Evolutionary conservation across 2,888 invertebrate genomes (phyloP), one percentile per base, ranked within the genome.

Genomic region (Acleris sparsana): DNA sequence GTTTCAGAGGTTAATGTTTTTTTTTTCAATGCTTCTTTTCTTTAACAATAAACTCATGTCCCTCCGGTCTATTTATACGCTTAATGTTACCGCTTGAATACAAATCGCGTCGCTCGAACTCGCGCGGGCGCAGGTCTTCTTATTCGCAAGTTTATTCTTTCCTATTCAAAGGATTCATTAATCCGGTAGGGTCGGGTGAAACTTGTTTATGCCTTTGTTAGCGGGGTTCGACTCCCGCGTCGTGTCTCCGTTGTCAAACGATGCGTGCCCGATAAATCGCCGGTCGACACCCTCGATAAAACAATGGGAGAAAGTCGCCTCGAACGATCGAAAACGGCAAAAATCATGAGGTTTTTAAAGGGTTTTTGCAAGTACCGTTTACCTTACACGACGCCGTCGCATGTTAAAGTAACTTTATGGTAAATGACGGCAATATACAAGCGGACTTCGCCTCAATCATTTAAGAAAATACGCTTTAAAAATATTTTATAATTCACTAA

Each of bases 291-390:
- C 85, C 83, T 78, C 72, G 80, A 82, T 83, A 87, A 82, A 80
- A 89, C 90, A 90, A 89, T 88, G 88, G 85, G 72, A 82, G 83
- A 83, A 90, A 89, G 91, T 78, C 79, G 75, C 77, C 76, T 75
- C 75, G 73, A 73, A 79, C 79, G 79, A 76, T 78, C 66, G 51
- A 60, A 59, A 62, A 55, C 53, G 59, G 60, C 60, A 67, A 67
- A 65, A 70, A 67, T 48, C 58, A 49, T 52, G 56, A 44, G 25
- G 17, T 66, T 66, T 62, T 57, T 52, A 39, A 57, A 66, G 52
- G 61, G 66, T 52, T 65, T 61, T 43, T 62, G 62, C 52, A 62
- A 61, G 55, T 62, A 62, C 62, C 33, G 62, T 57, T 52, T 53
- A 62, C 66, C 57, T 65, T 62, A 62, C 44, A 56, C 46, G 66